phyloP scores from a whole-genome alignment of 2,113 vertebrate genomes.

The Chionomys nivalis region DNA sequence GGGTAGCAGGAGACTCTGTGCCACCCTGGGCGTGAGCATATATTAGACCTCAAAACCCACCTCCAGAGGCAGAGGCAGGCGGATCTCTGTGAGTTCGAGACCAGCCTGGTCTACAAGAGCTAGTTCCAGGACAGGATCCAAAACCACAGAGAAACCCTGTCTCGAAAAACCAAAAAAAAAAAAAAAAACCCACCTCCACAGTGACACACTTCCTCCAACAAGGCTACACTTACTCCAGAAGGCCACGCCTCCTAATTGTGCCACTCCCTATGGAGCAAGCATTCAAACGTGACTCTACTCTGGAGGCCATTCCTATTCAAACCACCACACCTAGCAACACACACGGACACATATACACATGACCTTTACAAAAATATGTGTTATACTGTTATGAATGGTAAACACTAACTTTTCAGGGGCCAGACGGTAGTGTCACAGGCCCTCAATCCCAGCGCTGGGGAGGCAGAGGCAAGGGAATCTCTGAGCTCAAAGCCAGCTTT shows the following conservation, averaged over 20 bases:
- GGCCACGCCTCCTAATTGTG: not conserved
- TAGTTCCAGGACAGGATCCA: too few species aligned
- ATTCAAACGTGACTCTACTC: not conserved
- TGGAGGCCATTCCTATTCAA: not conserved
- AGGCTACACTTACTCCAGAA: not conserved
- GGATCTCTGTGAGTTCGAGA: too few species aligned
- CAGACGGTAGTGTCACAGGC: not conserved
- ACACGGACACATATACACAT: not conserved
- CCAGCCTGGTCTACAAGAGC: too few species aligned
- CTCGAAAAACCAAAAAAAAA: too few species aligned
- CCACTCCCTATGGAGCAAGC: not conserved
- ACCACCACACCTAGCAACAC: not conserved
- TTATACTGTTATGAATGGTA: not conserved
- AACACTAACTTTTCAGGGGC: not conserved
- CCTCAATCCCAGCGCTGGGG: not conserved
- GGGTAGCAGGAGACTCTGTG: not conserved
- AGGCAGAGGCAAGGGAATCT: not conserved
- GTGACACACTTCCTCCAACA: not conserved
- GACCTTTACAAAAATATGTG: not conserved
- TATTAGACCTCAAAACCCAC: not conserved
- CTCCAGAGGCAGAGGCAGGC: too few species aligned
- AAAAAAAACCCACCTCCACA: not conserved
- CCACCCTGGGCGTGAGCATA: not conserved
- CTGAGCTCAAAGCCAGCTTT: not conserved
- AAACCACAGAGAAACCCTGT: too few species aligned